Percentiles rank a stretch among this genome's conserved stretches.
Evolutionary conservation across 2,113 vertebrate species (phyloP).

Genomic region (Tylochromis polylepis): DNA sequence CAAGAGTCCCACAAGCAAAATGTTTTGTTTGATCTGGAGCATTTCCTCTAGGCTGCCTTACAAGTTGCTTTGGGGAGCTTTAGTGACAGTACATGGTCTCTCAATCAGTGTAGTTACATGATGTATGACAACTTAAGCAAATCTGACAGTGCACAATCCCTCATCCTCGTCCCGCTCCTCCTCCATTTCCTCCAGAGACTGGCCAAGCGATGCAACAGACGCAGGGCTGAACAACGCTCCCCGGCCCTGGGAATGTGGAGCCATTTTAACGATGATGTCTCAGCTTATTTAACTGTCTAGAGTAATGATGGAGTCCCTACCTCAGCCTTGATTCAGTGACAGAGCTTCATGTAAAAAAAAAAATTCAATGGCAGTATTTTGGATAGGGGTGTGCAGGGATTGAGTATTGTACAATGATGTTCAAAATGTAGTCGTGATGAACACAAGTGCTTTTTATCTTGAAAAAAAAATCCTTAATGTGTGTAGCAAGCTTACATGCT

Average conservation of each 20-base stretch:
- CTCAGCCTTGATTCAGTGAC: slow-evolving; percentile 37
- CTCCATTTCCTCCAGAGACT: background rate
- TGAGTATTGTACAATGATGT: slow-evolving; percentile 70
- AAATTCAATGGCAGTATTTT: slow-evolving; percentile 39
- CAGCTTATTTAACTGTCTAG: background rate
- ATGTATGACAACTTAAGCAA: slow-evolving; percentile 29
- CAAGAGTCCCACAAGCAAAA: slow-evolving; percentile 22
- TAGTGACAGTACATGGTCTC: slow-evolving; percentile 24
- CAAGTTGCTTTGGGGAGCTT: slow-evolving; percentile 6
- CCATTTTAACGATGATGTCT: slow-evolving; percentile 1
- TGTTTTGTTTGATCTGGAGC: slow-evolving; percentile 41
- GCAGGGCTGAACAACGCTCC: background rate
- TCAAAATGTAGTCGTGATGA: slow-evolving; percentile 71
- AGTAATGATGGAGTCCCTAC: slow-evolving; percentile 35
- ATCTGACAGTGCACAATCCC: slow-evolving; percentile 24
- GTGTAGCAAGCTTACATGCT: slow-evolving; percentile 63
- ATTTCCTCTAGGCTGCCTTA: slow-evolving; percentile 22
- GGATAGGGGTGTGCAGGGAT: slow-evolving; percentile 25
- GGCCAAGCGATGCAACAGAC: background rate
- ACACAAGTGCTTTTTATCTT: slow-evolving; percentile 78
- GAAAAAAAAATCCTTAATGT: slow-evolving; percentile 58
- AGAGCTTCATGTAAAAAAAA: slow-evolving; percentile 42
- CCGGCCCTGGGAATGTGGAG: background rate
- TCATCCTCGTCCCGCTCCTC: background rate
- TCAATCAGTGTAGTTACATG: slow-evolving; percentile 37